Evolutionary conservation across 1,140 invertebrate species (phyloP).

Genomic region (Ceratina calcarata): DNA sequence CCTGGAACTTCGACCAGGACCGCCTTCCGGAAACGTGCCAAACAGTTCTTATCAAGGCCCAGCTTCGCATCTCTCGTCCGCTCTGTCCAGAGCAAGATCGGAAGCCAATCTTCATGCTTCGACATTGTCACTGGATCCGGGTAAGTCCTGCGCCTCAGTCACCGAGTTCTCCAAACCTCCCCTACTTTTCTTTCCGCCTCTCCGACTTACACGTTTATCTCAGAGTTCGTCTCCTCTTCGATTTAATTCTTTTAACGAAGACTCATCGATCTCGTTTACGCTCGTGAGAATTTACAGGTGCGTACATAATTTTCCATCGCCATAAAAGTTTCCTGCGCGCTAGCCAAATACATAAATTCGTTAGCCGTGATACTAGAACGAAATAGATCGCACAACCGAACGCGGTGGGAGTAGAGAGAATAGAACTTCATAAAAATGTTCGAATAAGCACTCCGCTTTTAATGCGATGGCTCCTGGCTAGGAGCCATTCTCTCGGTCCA

Average conservation of each 20-base stretch:
- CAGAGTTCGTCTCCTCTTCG: too few species aligned
- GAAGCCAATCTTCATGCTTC: constrained; percentile 91
- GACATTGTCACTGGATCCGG: constrained; percentile 81
- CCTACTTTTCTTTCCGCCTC: too few species aligned
- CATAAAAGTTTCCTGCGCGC: not conserved
- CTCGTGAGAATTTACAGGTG: too few species aligned
- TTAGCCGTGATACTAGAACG: not conserved
- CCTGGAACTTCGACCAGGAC: constrained; percentile 86
- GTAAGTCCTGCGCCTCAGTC: constrained; percentile 70
- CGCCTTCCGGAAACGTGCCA: constrained; percentile 65
- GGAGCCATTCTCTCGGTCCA: constrained; percentile 17
- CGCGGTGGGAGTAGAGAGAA: not conserved
- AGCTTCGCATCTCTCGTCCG: constrained; percentile 68
- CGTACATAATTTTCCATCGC: not conserved
- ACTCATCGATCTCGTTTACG: too few species aligned
- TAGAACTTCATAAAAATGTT: constrained; percentile 13
- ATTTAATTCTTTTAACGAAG: too few species aligned
- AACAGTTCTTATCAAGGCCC: constrained; percentile 61
- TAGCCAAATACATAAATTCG: constrained; percentile 31
- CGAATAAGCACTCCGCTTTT: constrained; percentile 12
- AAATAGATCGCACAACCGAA: constrained; percentile 2
- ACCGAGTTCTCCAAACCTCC: too few species aligned
- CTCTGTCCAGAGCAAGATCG: constrained; percentile 89
- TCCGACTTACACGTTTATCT: too few species aligned
- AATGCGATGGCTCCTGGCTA: constrained; percentile 16